Evolutionary conservation across 2,797 vertebrate genomes (phyloP), one percentile per base, ranked within the genome.

Genomic region (Chelon auratus): DNA sequence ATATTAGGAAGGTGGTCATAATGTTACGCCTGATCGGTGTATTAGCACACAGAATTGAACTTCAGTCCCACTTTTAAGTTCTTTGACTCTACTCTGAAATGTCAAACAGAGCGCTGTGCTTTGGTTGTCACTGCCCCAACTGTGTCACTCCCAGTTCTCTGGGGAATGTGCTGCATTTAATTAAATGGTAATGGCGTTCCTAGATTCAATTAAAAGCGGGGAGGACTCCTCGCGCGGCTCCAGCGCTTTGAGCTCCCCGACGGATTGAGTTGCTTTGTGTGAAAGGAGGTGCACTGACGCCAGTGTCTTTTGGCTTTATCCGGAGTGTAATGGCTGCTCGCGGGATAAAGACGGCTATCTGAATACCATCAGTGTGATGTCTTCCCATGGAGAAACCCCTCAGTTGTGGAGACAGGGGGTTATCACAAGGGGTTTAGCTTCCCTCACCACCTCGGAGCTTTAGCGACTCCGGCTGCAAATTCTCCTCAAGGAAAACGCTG

Each of bases 321-420:
- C 70, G 33, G 3, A 47, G 67, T 53, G 72, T 74, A 70, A 77
- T 58, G 64, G 57, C 71, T 33, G 72, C 77, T 82, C 57, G 9
- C 8, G 0, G 76, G 78, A 84, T 89, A 5, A 77, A 72, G 77
- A 40, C n/a, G 9, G 39, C 77, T 84, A 84, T 91, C 89, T 64
- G 51, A 90, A 90, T 86, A 68, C 37, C 87, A 89, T 89, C 70
- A 12, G 76, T 50, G 72, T 86, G 83, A 85, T 77, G 83, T 84
- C 55, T 66, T 78, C 58, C 72, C 73, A 26, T 42, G 57, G 75
- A 53, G 76, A 48, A 30, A 60, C 37, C 24, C 33, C 37, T 51
- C 39, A 10, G 70, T 60, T 48, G 4, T 4, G 55, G 65, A 82
- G 85, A 77, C 80, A 3, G 24, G n/a, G 66, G 37, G 70, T 82